These are phyloP conservation scores for Platanista minor DNA, from an alignment of 2,113 vertebrate genomes.

Conservation along the genomic window DNA sequence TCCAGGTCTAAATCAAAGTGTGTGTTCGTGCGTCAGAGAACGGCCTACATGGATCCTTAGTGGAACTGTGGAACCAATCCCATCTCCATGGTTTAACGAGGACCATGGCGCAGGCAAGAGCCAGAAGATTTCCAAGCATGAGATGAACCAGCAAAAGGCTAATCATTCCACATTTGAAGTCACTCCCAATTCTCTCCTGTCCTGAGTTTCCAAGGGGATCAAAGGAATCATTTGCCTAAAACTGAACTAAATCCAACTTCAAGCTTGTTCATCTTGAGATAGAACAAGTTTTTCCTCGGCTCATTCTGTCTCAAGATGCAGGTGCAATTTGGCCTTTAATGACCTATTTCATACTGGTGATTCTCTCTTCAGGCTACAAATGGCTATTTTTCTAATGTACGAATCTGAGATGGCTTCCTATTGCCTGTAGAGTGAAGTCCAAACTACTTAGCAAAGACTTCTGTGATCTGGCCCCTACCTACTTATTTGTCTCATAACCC, in stretches of 20 bases:
- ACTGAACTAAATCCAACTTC: constrained; percentile 30
- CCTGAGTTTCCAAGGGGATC: constrained; percentile 19
- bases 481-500: neutral
- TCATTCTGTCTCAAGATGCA: neutral
- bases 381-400: neutral
- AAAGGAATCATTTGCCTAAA: constrained; percentile 23
- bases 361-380: neutral
- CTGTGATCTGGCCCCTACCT: neutral
- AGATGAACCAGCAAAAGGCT: constrained; percentile 50
- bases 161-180: constrained; percentile 42
- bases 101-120: constrained; percentile 61
- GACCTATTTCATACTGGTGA: neutral
- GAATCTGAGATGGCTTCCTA: constrained; percentile 15
- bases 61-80: constrained; percentile 69
- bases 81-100: constrained; percentile 68
- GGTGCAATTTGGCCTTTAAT: neutral
- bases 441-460: neutral
- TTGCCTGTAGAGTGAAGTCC: neutral
- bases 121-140: constrained; percentile 65
- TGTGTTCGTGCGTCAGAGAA: constrained; percentile 67
- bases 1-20: constrained; percentile 54
- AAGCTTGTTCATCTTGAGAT: too few relatives aligned
- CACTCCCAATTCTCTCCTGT: neutral
- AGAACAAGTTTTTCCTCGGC: neutral
- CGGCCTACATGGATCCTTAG: constrained; percentile 24